Evolutionary conservation across 2,888 invertebrate genomes (phyloP).

Genomic region (Hymenopus coronatus): DNA sequence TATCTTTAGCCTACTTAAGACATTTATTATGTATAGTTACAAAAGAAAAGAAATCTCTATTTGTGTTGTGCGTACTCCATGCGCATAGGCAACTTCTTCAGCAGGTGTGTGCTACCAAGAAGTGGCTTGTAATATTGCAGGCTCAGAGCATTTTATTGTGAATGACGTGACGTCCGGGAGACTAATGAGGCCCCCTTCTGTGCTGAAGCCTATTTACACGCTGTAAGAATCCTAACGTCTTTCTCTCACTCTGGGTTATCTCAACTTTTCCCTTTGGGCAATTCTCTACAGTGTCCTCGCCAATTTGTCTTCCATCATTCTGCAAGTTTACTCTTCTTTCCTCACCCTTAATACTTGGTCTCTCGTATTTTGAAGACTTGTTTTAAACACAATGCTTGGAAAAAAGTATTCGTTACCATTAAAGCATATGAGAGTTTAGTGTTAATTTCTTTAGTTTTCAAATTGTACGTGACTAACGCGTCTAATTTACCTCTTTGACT

Average conservation of each 20-base stretch:
- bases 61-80: not conserved
- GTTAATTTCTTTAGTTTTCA: too few species aligned
- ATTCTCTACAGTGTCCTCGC: not conserved
- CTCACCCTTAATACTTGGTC: not conserved
- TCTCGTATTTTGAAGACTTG: not conserved
- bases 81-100: not conserved
- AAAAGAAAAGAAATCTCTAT: too few species aligned
- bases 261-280: not conserved
- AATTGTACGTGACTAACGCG: too few species aligned
- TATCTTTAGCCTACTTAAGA: too few species aligned
- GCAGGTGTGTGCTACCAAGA: not conserved
- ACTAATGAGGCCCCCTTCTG: too few species aligned
- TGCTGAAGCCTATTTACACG: too few species aligned
- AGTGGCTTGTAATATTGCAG: not conserved
- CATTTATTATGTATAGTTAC: too few species aligned
- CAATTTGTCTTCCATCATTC: not conserved
- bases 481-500: too few species aligned
- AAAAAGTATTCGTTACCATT: too few species aligned
- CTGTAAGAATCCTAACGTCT: not conserved
- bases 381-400: not conserved
- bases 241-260: not conserved
- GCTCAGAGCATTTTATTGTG: not conserved
- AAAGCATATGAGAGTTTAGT: too few species aligned
- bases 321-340: not conserved
- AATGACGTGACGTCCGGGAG: too few species aligned